Conservation (phyloP, 2,113 vertebrate genomes). For the Glaucidium brasilianum region DNA sequence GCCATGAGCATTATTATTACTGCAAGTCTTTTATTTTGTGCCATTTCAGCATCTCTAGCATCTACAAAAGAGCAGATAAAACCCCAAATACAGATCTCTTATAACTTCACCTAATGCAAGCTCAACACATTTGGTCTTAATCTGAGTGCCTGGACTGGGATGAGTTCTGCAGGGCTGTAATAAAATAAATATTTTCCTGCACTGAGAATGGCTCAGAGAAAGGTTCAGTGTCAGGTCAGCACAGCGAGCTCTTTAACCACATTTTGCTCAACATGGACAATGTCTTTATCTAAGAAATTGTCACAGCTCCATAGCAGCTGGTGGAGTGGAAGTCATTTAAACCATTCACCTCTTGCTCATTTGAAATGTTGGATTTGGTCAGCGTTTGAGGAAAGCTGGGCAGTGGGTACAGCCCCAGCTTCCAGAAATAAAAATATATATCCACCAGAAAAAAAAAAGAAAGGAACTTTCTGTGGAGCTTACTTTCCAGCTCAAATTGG, state of each 20-base stretch:
- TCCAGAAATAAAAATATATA: not conserved
- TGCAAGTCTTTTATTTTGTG: not conserved
- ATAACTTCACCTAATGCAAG: not conserved
- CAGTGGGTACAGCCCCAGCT: not conserved
- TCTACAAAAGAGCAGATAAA: slow-evolving; percentile 1
- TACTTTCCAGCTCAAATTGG: not conserved
- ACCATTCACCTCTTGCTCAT: not conserved
- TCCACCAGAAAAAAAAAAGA: accelerated
- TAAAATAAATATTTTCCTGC: slow-evolving; percentile 71
- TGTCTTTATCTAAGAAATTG: not conserved
- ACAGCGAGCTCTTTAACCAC: not conserved
- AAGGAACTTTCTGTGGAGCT: not conserved
- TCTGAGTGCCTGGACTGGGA: slow-evolving; percentile 8
- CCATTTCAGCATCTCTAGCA: not conserved
- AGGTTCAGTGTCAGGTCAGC: slow-evolving; percentile 72
- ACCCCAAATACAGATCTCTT: not conserved
- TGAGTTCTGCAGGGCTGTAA: slow-evolving; percentile 33
- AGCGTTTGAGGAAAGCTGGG: not conserved
- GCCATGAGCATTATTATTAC: not conserved
- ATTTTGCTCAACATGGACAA: not conserved
- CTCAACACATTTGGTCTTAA: slow-evolving; percentile 51
- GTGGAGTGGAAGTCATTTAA: not conserved
- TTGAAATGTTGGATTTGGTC: not conserved
- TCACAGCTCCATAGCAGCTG: not conserved
- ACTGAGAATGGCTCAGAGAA: not conserved